Evolutionary conservation across 30 jellyfish, hydroid and myxozoan species (phyloP), one percentile per base, ranked within the genome.

Genomic region (Catostylus mosaicus): DNA sequence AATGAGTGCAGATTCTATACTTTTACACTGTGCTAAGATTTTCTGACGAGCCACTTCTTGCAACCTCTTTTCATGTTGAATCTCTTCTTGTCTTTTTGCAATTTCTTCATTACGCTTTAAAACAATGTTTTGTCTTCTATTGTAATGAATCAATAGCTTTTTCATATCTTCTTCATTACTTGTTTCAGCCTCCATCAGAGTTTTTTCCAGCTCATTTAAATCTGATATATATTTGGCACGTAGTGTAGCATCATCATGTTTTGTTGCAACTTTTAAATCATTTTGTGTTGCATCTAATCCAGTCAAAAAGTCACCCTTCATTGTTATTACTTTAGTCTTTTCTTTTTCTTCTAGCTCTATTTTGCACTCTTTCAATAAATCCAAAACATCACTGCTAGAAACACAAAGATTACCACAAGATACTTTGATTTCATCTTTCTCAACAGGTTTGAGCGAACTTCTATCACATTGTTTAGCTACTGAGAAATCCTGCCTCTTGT

Each of bases 21-120:
- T 48, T 37, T 59, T 3, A 48, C 90, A 35, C 2, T 43, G 36
- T 1, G 57, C 34, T 1, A 43, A 8, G 24, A 9, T 80, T 48
- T 38, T 29, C 47, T 66, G 12, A 38, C 68, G 45, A 14, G 67
- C 77, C n/a, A 66, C 90, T 33, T 80, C 84, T 19, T 37, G 77
- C 34, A 26, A n/a, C 34, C 33, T 36, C 30, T 19, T 80, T 54
- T 64, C 71, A 26, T 56, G 12, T 4, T 20, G 46, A 7, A 80
- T 80, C 43, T 80, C 77, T 45, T 66, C 72, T 30, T 65, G 80
- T 52, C 33, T 56, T 51, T 35, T 45, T 33, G 33, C 23, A 8
- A 80, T 67, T 10, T 24, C 61, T 20, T 80, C 70, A 6, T 48
- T 56, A 37, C 31, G 29, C 76, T 69, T 51, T 3, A 75, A 54